Conservation (phyloP, 2,113 vertebrate genomes). For the Neotragus moschatus region DNA sequence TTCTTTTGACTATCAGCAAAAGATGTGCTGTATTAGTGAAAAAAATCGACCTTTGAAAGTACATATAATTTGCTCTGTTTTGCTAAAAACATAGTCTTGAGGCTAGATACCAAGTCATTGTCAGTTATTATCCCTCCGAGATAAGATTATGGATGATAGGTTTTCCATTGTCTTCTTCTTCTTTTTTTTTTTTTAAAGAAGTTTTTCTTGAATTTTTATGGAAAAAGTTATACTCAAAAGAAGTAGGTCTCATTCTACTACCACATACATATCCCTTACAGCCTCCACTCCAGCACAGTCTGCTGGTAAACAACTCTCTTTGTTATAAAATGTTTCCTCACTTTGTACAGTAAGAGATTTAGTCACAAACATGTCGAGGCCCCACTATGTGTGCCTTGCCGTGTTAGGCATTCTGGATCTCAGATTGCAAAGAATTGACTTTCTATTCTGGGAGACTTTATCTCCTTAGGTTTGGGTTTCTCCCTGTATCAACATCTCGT, state of each 20-base stretch:
- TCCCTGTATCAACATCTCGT: slow-evolving; percentile 34
- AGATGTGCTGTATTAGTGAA: background rate
- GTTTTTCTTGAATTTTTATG: background rate
- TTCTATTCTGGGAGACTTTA: slow-evolving; percentile 26
- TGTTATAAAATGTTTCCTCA: background rate
- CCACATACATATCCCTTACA: background rate
- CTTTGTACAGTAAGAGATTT: background rate
- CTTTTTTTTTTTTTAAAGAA: background rate
- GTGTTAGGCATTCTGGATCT: background rate
- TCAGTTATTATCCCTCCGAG: background rate
- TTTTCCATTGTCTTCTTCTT: background rate
- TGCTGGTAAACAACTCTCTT: background rate
- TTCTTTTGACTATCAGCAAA: background rate
- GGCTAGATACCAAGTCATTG: background rate
- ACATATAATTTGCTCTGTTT: background rate
- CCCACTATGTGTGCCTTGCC: background rate
- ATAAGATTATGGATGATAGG: background rate
- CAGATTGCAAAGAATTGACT: background rate
- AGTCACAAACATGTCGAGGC: background rate
- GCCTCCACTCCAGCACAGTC: background rate
- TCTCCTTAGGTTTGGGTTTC: background rate
- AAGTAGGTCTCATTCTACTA: background rate
- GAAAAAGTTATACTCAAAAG: background rate
- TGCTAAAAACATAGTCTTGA: background rate
- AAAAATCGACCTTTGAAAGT: background rate